Base-by-base conservation (phyloP, 2,797 vertebrate genomes). In the Enoplosus armatus region DNA sequence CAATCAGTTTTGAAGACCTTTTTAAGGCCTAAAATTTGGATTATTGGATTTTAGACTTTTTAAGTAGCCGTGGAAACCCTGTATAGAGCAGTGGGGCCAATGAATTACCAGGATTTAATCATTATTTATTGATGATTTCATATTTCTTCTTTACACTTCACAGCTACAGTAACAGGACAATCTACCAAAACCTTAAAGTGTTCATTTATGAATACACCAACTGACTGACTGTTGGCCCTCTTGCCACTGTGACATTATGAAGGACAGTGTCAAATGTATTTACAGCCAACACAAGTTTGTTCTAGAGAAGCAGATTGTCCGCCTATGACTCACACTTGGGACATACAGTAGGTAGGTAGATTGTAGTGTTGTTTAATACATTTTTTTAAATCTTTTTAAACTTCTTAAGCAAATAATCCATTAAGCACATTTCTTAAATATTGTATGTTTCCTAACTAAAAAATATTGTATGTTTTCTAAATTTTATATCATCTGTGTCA, bases 251-350 rank as follows among this genome's bases (percentile, higher is more conserved):
- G 58, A 74, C 33, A 50, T 41, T 55, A 41, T 47, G 51, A 56
- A 63, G 62, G 77, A 79, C 47, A 72, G 67, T 43, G 66, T 79
- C 47, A 75, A 74, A 85, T 20, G 2, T 69, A 81, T 67, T 78
- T 72, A 77, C 64, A 83, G 62, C 63, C 55, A 79, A 72, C 72
- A 48, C 18, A 18, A 31, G 18, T 59, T 72, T 71, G 24, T 73
- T 87, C 80, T 65, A 66, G 16, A 60, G 64, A 80, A 85, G 79
- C 59, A 67, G 55, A 71, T 65, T 56, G 72, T 64, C 65, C 7
- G 2, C 45, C 59, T 35, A 61, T 6, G 63, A 62, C 67, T 74
- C 56, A 35, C 58, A 82, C 64, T 65, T 43, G 35, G 51, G 53
- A 84, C 75, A 68, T 16, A 75, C n/a, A 72, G 33, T 24, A 50